Evolutionary conservation across 2,797 vertebrate species (phyloP), one percentile per base, ranked within the genome.

Genomic region (Tachyglossus aculeatus): DNA sequence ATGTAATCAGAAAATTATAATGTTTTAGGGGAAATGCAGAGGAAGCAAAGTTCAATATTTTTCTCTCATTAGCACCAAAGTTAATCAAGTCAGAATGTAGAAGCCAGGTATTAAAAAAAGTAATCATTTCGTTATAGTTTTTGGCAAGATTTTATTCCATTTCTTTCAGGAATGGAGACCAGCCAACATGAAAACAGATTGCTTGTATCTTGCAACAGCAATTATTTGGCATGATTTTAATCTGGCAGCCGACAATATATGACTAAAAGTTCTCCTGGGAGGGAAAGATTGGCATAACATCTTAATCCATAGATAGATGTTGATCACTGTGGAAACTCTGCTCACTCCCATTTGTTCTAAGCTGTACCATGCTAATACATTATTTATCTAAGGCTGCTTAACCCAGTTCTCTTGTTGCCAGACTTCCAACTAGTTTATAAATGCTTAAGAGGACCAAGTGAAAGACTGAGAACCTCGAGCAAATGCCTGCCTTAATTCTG

Each of bases 391-490:
- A 36, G 67, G 9, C 41, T 78, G 73, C 58, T 64, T 77, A 47
- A 63, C 31, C 4, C 15, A 16, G n/a, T 67, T 25, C 13, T 53
- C 44, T n/a, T 47, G 62, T 25, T 60, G 33, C 41, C 27, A 21
- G 3, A 76, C 66, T 61, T 60, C 9, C 44, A n/a, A 53, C 55
- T 48, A 31, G 47, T 22, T 57, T 9, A 65, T 59, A 29, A 79
- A 27, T 14, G 36, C 52, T 67, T 43, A 55, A 68, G 53, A 24
- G 51, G 44, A 41, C 9, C 65, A 19, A 8, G 29, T 24, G 54
- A 39, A 56, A 83, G 79, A 87, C 69, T 71, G 63, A 80, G 83
- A 85, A 74, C 68, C 71, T 68, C 71, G 68, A 83, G 83, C 86
- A 60, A 79, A 44, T 60, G 72, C 14, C 79, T 79, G 86, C 55